Evolutionary conservation across 2,113 vertebrate species (phyloP).

Genomic region (Pseudolaguvia tuberculata): DNA sequence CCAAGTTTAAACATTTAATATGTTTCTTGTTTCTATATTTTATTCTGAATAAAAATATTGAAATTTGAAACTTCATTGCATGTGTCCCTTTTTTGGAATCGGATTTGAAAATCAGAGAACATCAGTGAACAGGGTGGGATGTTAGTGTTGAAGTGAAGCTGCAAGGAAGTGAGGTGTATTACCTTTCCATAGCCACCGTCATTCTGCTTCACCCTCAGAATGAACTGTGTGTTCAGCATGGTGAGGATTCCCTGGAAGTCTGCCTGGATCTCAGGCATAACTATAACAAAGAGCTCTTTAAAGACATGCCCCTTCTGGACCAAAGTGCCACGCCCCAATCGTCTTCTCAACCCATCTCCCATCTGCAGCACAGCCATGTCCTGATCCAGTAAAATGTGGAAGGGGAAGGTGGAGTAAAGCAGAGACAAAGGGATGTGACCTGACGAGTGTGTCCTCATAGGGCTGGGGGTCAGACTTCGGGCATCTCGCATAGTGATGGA

Average conservation of each 20-base stretch:
- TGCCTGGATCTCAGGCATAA: slow-evolving; percentile 84
- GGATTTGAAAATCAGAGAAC: too few relatives aligned
- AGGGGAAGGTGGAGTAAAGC: slow-evolving; percentile 94
- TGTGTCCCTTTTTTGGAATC: too few relatives aligned
- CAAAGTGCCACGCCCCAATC: slow-evolving; percentile 77
- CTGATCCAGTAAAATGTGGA: slow-evolving; percentile 92
- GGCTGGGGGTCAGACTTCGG: slow-evolving; percentile 78
- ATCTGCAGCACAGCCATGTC: slow-evolving; percentile 88
- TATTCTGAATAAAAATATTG: too few relatives aligned
- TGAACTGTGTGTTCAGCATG: slow-evolving; percentile 94
- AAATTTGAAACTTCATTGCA: too few relatives aligned
- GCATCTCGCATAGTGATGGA: slow-evolving; percentile 79
- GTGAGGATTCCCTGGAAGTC: slow-evolving; percentile 90
- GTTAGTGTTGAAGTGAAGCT: background rate
- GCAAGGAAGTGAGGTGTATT: slow-evolving; percentile 41
- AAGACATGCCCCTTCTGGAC: slow-evolving; percentile 77
- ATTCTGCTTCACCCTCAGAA: slow-evolving; percentile 81
- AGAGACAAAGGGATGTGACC: slow-evolving; percentile 84
- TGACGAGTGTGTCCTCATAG: slow-evolving; percentile 81
- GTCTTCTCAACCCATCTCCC: slow-evolving; percentile 85
- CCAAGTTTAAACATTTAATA: too few relatives aligned
- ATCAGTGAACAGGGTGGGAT: background rate
- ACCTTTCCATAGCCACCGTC: slow-evolving; percentile 82
- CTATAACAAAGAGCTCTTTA: slow-evolving; percentile 86
- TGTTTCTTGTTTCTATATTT: too few relatives aligned